A percentile compares a stretch with the other conserved stretches of the same genome.
Conservation (phyloP, 2,888 invertebrate species). For the Trilocha varians region DNA sequence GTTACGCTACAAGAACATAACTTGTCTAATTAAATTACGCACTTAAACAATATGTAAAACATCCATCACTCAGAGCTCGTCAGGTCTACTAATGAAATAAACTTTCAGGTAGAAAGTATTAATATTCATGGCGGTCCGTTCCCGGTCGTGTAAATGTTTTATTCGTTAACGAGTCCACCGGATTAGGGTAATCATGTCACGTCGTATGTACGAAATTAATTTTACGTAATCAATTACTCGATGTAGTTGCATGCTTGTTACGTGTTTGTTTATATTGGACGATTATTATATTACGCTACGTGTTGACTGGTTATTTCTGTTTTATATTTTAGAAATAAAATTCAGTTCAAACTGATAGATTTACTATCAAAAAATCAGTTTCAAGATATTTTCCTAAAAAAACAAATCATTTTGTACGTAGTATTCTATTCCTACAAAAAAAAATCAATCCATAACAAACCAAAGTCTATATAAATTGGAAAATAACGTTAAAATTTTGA, state of each 20-base stretch:
- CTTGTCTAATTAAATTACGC: background rate
- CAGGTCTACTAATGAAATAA: constrained; percentile 60
- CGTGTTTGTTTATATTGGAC: background rate
- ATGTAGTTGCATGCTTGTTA: background rate
- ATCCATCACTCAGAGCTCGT: constrained; percentile 17
- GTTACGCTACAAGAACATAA: background rate
- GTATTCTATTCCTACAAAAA: no score
- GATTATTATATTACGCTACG: no score
- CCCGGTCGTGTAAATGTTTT: constrained; percentile 65
- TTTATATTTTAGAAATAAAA: no score
- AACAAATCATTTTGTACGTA: no score
- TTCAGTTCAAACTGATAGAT: no score
- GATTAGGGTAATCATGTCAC: constrained; percentile 69
- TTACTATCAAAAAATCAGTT: no score
- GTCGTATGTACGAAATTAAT: constrained; percentile 64
- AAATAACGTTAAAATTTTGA: background rate
- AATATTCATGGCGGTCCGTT: constrained; percentile 59
- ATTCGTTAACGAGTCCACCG: constrained; percentile 66
- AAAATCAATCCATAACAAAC: no score
- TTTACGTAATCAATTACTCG: constrained; percentile 52
- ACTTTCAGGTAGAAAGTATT: constrained; percentile 64
- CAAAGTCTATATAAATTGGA: no score
- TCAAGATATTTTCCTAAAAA: no score
- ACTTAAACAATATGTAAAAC: constrained; percentile 6
- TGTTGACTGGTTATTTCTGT: no score